Evolutionary conservation across 2,797 vertebrate genomes (phyloP).

Genomic region (Myioborus miniatus): DNA sequence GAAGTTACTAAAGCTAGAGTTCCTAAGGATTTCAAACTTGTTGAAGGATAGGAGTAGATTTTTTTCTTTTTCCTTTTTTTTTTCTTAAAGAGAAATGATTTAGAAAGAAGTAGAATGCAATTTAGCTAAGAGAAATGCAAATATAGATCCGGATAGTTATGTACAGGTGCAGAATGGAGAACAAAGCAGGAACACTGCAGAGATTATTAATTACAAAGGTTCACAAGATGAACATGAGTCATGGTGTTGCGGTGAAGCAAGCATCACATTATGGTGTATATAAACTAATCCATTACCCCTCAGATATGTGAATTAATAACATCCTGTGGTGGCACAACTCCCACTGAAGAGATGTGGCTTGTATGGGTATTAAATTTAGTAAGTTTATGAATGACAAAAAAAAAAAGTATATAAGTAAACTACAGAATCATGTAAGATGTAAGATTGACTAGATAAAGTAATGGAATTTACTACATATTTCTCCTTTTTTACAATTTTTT

Average conservation of each 20-base stretch:
- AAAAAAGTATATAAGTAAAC: neutral
- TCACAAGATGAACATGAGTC: neutral
- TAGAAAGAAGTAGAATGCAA: neutral
- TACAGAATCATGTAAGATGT: neutral
- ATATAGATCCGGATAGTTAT: neutral
- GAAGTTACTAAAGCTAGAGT: neutral
- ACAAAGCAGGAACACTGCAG: neutral
- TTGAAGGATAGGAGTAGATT: neutral
- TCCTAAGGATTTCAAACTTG: neutral
- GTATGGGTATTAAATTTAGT: neutral
- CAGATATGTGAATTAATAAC: neutral
- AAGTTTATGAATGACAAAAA: neutral
- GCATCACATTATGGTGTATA: neutral
- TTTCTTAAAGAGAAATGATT: neutral
- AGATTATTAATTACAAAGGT: neutral
- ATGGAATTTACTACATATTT: neutral
- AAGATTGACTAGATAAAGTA: neutral
- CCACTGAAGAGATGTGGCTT: neutral
- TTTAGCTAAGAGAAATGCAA: neutral
- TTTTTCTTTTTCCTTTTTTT: neutral
- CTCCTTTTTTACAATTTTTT: neutral
- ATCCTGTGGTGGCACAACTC: neutral
- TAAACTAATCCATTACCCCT: neutral
- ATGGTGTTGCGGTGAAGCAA: neutral
- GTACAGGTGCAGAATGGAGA: neutral